Evolutionary conservation across 2,797 vertebrate species (phyloP).

Genomic region (Epinephelus malabaricus): DNA sequence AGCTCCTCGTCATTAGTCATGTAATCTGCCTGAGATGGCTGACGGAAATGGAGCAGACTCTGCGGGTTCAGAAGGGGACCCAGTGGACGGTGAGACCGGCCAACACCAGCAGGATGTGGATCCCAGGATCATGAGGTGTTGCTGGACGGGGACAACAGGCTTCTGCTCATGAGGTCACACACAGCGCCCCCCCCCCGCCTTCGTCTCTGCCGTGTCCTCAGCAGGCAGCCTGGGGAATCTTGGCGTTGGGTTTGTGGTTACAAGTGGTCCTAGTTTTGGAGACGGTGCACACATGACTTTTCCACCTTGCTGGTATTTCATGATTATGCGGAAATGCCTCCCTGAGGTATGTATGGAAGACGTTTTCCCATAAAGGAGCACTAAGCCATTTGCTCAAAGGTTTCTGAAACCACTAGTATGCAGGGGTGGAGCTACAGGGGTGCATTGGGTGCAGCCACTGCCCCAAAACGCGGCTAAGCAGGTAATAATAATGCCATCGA

Average conservation of each 20-base stretch:
- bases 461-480: not conserved
- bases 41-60: constrained; percentile 64
- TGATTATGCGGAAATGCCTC: constrained; percentile 44
- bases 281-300: constrained; percentile 50
- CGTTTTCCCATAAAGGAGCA: constrained; percentile 12
- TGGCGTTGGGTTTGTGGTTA: constrained; percentile 48
- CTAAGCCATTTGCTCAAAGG: constrained; percentile 20
- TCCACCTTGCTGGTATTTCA: constrained; percentile 59
- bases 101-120: constrained; percentile 73
- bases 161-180: constrained; percentile 72
- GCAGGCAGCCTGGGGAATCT: constrained; percentile 28
- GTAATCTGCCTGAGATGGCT: constrained; percentile 35
- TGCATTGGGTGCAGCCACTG: not conserved
- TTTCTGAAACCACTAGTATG: not conserved
- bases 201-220: constrained; percentile 35
- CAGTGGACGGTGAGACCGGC: constrained; percentile 61
- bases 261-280: constrained; percentile 50
- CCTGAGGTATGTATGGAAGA: constrained; percentile 21
- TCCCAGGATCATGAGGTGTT: constrained; percentile 79
- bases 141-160: constrained; percentile 77
- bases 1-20: constrained; percentile 45
- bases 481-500: not conserved
- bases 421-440: not conserved
- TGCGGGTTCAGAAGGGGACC: constrained; percentile 33
- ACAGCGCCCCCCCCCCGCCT: constrained; percentile 6